Conservation (phyloP, 2,888 invertebrate species). For the Pristionchus fissidentatus region DNA sequence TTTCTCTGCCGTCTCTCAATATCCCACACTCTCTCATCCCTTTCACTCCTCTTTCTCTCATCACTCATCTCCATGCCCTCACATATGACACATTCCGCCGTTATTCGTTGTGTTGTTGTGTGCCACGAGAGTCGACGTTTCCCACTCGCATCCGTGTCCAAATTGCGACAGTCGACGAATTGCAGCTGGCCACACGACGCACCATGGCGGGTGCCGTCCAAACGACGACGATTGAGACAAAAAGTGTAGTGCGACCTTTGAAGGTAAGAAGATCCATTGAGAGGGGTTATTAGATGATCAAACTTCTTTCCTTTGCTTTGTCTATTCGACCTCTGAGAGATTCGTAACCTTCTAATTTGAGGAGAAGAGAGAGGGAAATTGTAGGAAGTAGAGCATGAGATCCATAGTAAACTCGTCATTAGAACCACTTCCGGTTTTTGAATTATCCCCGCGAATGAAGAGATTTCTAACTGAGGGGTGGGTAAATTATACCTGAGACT, state of each 20-base stretch:
- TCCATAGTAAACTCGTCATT: conserved; percentile 2
- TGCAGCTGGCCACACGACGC: conserved; percentile 5
- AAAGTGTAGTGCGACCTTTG: conserved; percentile 77
- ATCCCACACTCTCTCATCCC: neutral
- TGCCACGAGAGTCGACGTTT: conserved; percentile 31
- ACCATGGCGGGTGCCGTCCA: conserved; percentile 73
- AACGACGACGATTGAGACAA: conserved; percentile 77
- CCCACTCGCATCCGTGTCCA: conserved; percentile 21
- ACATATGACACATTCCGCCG: conserved; percentile 42
- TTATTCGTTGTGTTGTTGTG: conserved; percentile 14
- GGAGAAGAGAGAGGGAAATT: neutral
- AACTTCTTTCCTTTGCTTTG: conserved; percentile 21
- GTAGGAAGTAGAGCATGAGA: conserved; percentile 30
- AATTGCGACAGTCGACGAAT: conserved; percentile 17
- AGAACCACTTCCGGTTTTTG: conserved; percentile 26
- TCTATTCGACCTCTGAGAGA: conserved; percentile 10
- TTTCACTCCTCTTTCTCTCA: conserved; percentile 47
- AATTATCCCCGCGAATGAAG: no score
- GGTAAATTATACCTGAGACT: no score
- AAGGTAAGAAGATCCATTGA: conserved; percentile 75
- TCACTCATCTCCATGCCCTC: conserved; percentile 49
- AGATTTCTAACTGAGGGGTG: no score
- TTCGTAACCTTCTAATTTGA: conserved; percentile 22
- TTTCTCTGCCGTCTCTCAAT: neutral
- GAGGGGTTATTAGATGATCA: conserved; percentile 45